Evolutionary conservation across 2,113 vertebrate genomes (phyloP).

Genomic region (Hiodon tergisus): DNA sequence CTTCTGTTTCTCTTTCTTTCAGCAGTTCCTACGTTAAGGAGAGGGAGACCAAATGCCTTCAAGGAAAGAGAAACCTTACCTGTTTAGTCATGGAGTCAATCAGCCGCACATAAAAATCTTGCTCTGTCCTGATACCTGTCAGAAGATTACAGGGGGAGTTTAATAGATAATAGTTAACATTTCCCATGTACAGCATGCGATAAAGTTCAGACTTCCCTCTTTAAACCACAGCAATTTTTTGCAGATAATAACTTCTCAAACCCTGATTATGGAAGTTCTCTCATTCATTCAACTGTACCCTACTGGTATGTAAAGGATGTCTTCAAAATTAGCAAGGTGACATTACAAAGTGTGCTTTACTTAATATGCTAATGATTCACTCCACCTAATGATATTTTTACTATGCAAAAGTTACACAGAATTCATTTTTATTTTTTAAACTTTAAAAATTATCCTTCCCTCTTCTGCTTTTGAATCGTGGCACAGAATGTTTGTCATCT

Average conservation of each 20-base stretch:
- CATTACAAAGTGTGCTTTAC: constrained; percentile 23
- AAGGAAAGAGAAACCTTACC: constrained; percentile 51
- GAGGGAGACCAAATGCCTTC: background rate
- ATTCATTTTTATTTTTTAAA: background rate
- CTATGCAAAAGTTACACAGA: constrained; percentile 5
- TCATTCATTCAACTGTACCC: background rate
- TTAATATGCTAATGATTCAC: constrained; percentile 21
- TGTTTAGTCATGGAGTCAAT: constrained; percentile 82
- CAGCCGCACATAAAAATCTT: constrained; percentile 75
- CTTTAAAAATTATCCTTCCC: background rate
- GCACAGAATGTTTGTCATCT: background rate
- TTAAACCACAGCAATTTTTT: background rate
- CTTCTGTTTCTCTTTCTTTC: background rate
- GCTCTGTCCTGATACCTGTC: constrained; percentile 69
- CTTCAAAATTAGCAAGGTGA: constrained; percentile 5
- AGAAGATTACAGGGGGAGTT: constrained; percentile 8
- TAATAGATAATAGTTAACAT: background rate
- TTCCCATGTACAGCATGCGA: background rate
- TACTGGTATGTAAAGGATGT: background rate
- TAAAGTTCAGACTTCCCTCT: background rate
- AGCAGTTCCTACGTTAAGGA: background rate
- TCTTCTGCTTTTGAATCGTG: background rate
- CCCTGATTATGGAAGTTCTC: background rate
- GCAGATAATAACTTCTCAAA: constrained; percentile 1
- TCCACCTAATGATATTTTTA: constrained; percentile 19